Conservation (phyloP, 2,888 invertebrate species). For the Stegophylla sp. region DNA sequence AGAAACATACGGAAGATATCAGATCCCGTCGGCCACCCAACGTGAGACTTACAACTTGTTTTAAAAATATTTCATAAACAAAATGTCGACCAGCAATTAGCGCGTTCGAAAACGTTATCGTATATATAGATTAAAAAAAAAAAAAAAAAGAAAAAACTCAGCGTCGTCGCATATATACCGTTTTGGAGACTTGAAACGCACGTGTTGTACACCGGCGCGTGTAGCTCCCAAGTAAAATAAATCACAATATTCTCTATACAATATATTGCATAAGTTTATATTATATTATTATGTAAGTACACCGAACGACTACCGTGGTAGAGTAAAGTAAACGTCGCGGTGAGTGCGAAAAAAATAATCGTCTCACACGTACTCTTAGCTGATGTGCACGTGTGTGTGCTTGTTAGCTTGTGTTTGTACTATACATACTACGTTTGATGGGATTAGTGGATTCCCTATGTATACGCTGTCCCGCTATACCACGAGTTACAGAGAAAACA, state of each 20-base stretch:
- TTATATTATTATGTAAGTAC: neutral
- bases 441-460: conserved; percentile 23
- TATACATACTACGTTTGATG: too few relatives aligned
- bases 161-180: neutral
- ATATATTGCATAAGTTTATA: neutral
- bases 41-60: conserved; percentile 11
- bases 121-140: neutral
- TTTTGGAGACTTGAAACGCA: neutral
- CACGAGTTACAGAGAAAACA: too few relatives aligned
- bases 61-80: conserved; percentile 47
- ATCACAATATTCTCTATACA: too few relatives aligned
- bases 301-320: neutral
- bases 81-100: conserved; percentile 40
- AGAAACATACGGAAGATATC: conserved; percentile 44
- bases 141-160: neutral
- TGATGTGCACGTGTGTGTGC: too few relatives aligned
- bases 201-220: neutral
- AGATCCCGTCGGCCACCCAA: conserved; percentile 45
- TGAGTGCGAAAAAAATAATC: conserved; percentile 46
- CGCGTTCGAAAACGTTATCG: conserved; percentile 25
- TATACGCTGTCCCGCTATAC: too few relatives aligned
- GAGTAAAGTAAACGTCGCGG: neutral
- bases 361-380: conserved; percentile 23
- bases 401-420: neutral
- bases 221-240: too few relatives aligned